These are phyloP conservation scores for Maniola jurtina DNA, from an alignment of 1,140 invertebrate genomes.

Conservation along the genomic window DNA sequence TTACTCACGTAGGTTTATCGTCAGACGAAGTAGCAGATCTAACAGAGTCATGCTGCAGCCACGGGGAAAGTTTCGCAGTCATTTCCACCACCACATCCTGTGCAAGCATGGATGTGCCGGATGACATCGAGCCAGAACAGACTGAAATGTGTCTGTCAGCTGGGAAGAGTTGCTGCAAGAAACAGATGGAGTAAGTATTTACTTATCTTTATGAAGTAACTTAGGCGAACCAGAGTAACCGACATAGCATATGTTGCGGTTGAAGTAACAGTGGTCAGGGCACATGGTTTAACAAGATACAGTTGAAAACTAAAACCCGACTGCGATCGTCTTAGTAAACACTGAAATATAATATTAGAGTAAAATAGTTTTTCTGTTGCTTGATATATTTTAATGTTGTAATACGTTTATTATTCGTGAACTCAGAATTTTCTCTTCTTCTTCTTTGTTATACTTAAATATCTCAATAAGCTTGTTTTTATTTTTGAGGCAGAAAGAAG, in stretches of 20 bases:
- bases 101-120: conserved; percentile 32
- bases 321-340: no score
- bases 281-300: background rate
- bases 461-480: conserved; percentile 5
- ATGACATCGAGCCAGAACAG: conserved; percentile 48
- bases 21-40: conserved; percentile 45
- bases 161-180: conserved; percentile 47
- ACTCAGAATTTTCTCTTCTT: background rate
- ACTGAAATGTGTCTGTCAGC: conserved; percentile 37
- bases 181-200: conserved; percentile 46
- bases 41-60: conserved; percentile 51
- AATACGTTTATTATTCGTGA: no score
- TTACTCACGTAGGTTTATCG: conserved; percentile 24
- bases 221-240: no score
- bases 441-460: background rate
- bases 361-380: no score
- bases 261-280: background rate
- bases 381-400: no score
- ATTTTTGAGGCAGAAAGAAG: conserved; percentile 52
- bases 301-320: no score
- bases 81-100: conserved; percentile 30
- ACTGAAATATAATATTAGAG: no score
- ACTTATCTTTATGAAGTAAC: background rate
- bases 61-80: conserved; percentile 44
- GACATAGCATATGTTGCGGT: background rate